phyloP scores from a whole-genome alignment of 2,797 vertebrate genomes.

The Atherinosoma microstoma region DNA sequence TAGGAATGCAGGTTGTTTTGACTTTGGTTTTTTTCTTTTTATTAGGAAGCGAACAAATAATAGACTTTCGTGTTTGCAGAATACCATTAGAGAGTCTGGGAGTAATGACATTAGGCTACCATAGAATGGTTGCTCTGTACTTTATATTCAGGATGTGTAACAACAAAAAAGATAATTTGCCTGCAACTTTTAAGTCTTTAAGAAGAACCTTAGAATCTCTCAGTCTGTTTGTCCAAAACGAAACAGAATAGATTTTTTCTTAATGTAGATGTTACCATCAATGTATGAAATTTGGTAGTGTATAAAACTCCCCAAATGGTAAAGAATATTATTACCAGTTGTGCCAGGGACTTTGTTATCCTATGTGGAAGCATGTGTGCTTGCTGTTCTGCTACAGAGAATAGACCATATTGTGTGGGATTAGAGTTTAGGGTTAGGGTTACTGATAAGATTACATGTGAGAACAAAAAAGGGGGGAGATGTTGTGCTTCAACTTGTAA shows the following conservation, averaged over 20 bases:
- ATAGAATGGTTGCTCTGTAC: no score
- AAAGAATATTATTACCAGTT: no score
- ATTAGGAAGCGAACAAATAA: conserved; percentile 19
- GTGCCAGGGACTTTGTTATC: neutral
- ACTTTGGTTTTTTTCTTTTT: conserved; percentile 11
- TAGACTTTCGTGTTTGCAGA: conserved; percentile 6
- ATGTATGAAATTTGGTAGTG: neutral
- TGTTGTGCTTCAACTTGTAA: no score
- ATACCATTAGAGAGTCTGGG: conserved; percentile 7
- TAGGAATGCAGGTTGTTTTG: neutral
- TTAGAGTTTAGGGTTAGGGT: no score
- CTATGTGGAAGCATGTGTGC: neutral
- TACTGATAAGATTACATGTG: no score
- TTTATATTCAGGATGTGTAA: neutral
- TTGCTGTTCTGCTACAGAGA: neutral
- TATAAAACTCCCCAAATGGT: no score
- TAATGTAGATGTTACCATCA: neutral
- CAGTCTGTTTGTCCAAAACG: conserved; percentile 7
- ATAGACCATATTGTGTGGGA: no score
- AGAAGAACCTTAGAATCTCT: conserved; percentile 9
- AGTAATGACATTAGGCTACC: conserved; percentile 27
- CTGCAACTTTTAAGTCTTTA: neutral
- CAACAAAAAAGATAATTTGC: neutral
- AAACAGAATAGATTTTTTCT: neutral
- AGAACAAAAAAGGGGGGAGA: no score